Conservation (phyloP, 2,113 vertebrate genomes). For the Coracopsis vasa region DNA sequence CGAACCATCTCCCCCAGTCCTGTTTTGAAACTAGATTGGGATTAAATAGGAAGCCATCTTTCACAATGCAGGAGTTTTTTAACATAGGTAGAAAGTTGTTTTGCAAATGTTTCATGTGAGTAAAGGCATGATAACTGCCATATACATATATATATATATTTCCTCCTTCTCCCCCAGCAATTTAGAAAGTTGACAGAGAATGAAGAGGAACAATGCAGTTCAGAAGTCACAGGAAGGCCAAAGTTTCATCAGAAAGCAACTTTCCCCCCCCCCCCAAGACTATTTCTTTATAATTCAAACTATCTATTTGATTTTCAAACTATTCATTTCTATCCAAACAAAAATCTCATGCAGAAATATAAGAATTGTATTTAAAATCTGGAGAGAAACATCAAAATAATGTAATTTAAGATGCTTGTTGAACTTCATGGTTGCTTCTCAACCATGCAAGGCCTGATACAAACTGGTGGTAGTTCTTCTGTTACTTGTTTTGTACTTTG, state of each 20-base stretch:
- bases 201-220: background rate
- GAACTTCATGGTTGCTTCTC: background rate
- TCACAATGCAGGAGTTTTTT: background rate
- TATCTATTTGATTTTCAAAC: background rate
- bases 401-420: background rate
- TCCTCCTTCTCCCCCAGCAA: background rate
- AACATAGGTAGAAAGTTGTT: background rate
- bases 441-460: background rate
- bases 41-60: background rate
- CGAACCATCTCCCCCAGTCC: background rate
- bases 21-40: background rate
- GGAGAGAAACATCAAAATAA: background rate
- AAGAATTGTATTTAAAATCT: background rate
- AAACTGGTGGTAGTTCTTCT: background rate
- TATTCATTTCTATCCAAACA: background rate
- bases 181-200: background rate
- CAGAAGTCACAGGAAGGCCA: background rate
- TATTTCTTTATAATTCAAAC: conserved; percentile 8
- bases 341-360: background rate
- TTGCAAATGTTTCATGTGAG: background rate
- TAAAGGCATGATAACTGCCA: background rate
- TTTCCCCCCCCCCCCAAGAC: background rate
- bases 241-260: conserved; percentile 14
- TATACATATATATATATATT: background rate
- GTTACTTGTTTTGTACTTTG: background rate